Conservation (phyloP, 2,888 invertebrate genomes). For the Drosophila basisetae region DNA sequence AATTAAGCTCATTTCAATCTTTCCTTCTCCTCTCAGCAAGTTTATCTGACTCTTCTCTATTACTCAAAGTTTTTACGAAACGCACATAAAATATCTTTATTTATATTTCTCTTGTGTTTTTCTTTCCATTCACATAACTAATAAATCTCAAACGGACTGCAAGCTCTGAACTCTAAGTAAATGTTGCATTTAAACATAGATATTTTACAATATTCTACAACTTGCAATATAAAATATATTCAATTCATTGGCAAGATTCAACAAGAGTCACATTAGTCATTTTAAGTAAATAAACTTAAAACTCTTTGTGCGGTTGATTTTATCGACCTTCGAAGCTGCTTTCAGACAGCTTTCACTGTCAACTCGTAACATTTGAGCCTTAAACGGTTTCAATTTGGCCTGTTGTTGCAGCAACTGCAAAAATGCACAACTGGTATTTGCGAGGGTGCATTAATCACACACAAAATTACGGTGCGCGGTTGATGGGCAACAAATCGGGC, state of each 20-base stretch:
- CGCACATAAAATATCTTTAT: not conserved
- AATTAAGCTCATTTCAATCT: not conserved
- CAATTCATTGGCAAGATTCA: not conserved
- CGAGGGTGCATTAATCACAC: conserved; percentile 66
- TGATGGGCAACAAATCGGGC: conserved; percentile 76
- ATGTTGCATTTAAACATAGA: not conserved
- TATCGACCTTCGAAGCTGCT: not conserved
- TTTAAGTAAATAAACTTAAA: not conserved
- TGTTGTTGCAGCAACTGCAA: conserved; percentile 50
- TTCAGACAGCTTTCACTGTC: not conserved
- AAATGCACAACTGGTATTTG: conserved; percentile 26
- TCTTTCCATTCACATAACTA: not conserved
- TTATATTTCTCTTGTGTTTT: not conserved
- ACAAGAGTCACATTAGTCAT: not conserved
- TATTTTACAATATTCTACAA: not conserved
- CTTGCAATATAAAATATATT: not conserved
- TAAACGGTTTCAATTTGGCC: conserved; percentile 31
- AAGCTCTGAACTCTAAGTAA: not conserved
- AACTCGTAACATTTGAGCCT: conserved; percentile 5
- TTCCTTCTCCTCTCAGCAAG: not conserved
- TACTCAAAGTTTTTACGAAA: not conserved
- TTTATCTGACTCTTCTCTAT: not conserved
- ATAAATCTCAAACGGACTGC: not conserved
- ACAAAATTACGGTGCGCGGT: conserved; percentile 61
- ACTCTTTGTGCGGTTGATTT: not conserved